Base-by-base conservation (phyloP, 2,888 invertebrate species). In the Ornithoptera alexandrae region DNA sequence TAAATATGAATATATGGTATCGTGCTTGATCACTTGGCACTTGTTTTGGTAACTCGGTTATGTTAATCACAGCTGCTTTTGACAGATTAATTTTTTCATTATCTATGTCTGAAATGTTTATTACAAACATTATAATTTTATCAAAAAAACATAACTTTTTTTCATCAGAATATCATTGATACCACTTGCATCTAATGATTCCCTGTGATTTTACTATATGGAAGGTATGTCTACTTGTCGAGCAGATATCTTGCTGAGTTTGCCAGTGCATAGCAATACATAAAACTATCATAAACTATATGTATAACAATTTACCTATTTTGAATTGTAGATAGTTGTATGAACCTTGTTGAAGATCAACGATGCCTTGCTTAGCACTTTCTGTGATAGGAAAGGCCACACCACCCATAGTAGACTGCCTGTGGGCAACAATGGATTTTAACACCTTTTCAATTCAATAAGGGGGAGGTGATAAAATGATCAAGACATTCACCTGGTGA, bases 1-100 rank as follows among this genome's bases (percentile, higher is more conserved):
- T 96, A 87, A 97, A 99, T 77, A 95, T 94, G 83, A 95, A 98
- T 30, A 99, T 91, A 88, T 99, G 98, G 89, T 99, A 99, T 77
- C 99, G 94, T 39, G 97, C 97, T 78, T 94, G 93, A 79, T 98
- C 96, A 53, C 94, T 93, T 8, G 99, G 99, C 74, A 99, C 95
- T 85, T 96, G 95, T 0, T 94, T 93, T 0, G 96, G 95, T 72
- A 99, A 89, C 78, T 96, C 95, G 42, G 93, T 87, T 57, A 97
- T 84, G 8, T 94, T 89, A 72, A 97, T 94, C 75, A 94, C 94
- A 39, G 94, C 94, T 18, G 96, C 95, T 81, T 94, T 94, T 10
- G 96, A 96, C 76, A 98, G 92, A 82, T 98, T 95, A 77, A 98
- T 97, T 79, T 95, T 95, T 87, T 99, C 99, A 82, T 97, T 96